Percentiles rank a stretch among this genome's conserved stretches.
These are phyloP conservation scores for Galleria mellonella DNA, from an alignment of 1,140 invertebrate genomes.

Conservation along the genomic window DNA sequence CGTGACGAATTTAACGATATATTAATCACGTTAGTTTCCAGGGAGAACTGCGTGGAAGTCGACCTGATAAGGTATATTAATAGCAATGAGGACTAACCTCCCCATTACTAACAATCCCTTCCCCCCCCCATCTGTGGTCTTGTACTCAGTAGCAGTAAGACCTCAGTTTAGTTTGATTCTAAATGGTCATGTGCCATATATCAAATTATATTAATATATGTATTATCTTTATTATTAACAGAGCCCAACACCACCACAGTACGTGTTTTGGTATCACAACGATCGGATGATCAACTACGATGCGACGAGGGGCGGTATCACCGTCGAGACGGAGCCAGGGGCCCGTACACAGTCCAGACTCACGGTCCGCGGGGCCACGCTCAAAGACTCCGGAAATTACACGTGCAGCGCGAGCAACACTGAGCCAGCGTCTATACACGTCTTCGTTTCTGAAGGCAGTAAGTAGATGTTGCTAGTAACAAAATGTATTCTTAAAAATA, in stretches of 20 bases:
- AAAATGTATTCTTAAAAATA: constrained; percentile 5
- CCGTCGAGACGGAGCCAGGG: constrained; percentile 89
- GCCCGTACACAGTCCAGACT: constrained; percentile 87
- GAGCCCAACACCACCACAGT: constrained; percentile 92
- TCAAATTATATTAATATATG: too few relatives aligned
- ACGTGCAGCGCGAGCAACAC: constrained; percentile 93
- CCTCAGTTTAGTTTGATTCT: too few relatives aligned
- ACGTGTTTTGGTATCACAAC: constrained; percentile 44
- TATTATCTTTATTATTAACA: constrained; percentile 58
- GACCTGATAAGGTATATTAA: too few relatives aligned
- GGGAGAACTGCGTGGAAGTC: too few relatives aligned
- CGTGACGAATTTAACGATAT: too few relatives aligned
- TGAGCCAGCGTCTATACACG: constrained; percentile 90
- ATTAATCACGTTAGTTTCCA: too few relatives aligned
- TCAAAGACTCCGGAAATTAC: constrained; percentile 92
- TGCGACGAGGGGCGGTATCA: constrained; percentile 86
- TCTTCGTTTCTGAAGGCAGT: constrained; percentile 92
- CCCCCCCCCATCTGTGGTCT: too few relatives aligned
- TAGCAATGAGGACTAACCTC: too few relatives aligned
- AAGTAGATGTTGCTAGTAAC: too few relatives aligned
- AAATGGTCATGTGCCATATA: too few relatives aligned
- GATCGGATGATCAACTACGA: constrained; percentile 13
- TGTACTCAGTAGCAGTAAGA: too few relatives aligned
- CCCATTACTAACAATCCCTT: too few relatives aligned
- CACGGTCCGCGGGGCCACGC: constrained; percentile 87